phyloP scores from a whole-genome alignment of 2,113 vertebrate species.

The Lepisosteus osseus region DNA sequence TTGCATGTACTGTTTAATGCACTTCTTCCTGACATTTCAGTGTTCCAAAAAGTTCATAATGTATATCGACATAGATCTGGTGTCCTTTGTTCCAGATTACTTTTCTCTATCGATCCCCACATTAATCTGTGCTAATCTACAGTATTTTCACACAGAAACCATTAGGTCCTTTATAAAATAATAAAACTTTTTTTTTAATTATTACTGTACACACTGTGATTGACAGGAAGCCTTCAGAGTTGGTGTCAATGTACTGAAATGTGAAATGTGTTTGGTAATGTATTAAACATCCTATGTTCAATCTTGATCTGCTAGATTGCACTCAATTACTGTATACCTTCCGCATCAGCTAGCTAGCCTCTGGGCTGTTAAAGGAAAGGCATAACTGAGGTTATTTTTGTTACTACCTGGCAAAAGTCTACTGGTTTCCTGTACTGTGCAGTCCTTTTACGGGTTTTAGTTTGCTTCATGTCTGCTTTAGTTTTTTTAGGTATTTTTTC shows the following conservation, averaged over 20 bases:
- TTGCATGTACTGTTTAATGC: too few species aligned
- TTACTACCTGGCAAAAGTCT: background rate
- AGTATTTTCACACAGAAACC: background rate
- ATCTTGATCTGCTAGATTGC: slow-evolving; percentile 6
- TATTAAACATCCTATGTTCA: slow-evolving; percentile 13
- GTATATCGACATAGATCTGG: background rate
- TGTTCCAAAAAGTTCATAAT: background rate
- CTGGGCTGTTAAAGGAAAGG: slow-evolving; percentile 5
- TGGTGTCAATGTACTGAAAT: background rate
- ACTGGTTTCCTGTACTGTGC: background rate
- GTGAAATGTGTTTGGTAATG: slow-evolving; percentile 5
- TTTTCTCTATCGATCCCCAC: slow-evolving; percentile 4
- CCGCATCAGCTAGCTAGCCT: slow-evolving; percentile 6
- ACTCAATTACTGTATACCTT: slow-evolving; percentile 12
- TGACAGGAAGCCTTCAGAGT: background rate
- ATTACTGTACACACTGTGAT: background rate
- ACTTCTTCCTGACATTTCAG: too few species aligned
- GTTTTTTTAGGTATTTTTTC: too few species aligned
- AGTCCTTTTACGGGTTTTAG: background rate
- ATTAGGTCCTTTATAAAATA: background rate
- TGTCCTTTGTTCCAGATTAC: background rate
- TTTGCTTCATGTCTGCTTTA: too few species aligned
- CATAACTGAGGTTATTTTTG: slow-evolving; percentile 1
- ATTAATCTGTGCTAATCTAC: background rate
- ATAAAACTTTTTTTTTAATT: slow-evolving; percentile 8